Percentiles rank a stretch among this genome's conserved stretches.
These are phyloP conservation scores for Neoitamus cyanurus DNA, from an alignment of 2,888 invertebrate genomes.

Conservation along the genomic window DNA sequence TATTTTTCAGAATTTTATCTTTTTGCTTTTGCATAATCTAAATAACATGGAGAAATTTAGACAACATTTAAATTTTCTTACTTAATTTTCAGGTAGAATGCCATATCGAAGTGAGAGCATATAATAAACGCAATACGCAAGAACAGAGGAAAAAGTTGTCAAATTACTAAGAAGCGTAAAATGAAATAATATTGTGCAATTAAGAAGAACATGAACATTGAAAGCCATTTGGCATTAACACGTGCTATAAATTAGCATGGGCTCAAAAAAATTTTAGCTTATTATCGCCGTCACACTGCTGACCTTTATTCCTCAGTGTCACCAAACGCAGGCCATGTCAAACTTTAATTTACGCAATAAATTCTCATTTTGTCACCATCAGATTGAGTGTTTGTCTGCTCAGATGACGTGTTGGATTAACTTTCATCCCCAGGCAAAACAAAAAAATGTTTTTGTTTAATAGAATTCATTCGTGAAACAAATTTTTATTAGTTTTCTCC, in stretches of 20 bases:
- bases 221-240: not conserved
- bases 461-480: not conserved
- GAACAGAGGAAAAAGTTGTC: not conserved
- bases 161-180: not conserved
- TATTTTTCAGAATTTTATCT: too few relatives aligned
- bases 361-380: slow-evolving; percentile 38
- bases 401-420: not conserved
- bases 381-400: not conserved
- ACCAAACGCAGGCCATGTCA: not conserved
- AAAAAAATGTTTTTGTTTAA: not conserved
- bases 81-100: too few relatives aligned
- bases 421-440: not conserved
- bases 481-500: slow-evolving; percentile 23
- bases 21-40: too few relatives aligned
- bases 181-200: not conserved
- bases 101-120: too few relatives aligned
- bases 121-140: too few relatives aligned
- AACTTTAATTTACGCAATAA: slow-evolving; percentile 34
- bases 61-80: too few relatives aligned
- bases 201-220: not conserved
- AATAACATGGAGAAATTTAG: too few relatives aligned
- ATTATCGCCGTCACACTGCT: not conserved
- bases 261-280: not conserved
- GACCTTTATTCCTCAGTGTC: not conserved
- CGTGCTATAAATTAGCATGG: not conserved